phyloP scores from a whole-genome alignment of 2,113 vertebrate genomes.

The Mirounga angustirostris region DNA sequence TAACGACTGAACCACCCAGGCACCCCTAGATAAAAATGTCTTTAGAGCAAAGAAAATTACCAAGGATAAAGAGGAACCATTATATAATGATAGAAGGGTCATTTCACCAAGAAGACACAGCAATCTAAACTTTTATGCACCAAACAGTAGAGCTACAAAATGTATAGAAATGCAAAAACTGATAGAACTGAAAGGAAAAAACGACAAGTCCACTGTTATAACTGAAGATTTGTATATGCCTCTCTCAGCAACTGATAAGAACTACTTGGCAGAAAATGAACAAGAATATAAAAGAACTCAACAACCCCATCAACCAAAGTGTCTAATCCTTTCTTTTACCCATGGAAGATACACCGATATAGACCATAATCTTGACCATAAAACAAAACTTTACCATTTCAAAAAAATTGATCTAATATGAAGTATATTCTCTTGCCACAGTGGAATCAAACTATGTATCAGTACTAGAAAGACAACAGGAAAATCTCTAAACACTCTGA shows the following conservation, averaged over 20 bases:
- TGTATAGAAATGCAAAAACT: not conserved
- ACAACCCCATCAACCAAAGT: not conserved
- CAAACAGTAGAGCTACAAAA: not conserved
- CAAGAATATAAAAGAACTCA: constrained; percentile 7
- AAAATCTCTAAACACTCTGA: constrained; percentile 13
- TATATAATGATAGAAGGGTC: not conserved
- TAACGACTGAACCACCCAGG: no score
- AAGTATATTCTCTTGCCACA: not conserved
- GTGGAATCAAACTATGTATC: not conserved
- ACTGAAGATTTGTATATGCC: not conserved
- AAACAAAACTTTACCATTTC: not conserved
- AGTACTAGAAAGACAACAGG: not conserved
- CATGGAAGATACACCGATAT: not conserved
- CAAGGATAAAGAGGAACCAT: not conserved
- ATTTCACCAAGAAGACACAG: not conserved
- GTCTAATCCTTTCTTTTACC: not conserved
- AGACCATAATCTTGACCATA: not conserved
- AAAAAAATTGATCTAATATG: not conserved
- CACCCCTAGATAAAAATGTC: no score
- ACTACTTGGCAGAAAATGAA: not conserved
- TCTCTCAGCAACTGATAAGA: not conserved
- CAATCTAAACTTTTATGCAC: not conserved
- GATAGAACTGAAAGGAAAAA: not conserved
- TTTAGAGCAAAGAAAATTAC: constrained; percentile 10
- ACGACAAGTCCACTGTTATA: not conserved